Conservation (phyloP, 2,113 vertebrate species). For the Tychaedon coryphoeus region DNA sequence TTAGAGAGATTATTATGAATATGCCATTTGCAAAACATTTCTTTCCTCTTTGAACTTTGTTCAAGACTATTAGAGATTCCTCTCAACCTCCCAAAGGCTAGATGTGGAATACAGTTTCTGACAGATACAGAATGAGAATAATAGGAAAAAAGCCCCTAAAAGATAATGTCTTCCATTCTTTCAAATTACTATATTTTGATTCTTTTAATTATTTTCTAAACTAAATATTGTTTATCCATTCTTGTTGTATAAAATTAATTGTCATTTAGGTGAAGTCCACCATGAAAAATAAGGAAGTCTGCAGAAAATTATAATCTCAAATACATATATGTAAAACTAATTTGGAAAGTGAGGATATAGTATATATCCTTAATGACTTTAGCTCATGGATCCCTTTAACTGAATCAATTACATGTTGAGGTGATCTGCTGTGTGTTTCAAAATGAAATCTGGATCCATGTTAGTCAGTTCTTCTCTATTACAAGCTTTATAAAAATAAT, state of each 20-base stretch:
- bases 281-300: not conserved
- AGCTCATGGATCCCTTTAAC: not conserved
- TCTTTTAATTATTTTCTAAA: not conserved
- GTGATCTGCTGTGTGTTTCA: not conserved
- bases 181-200: not conserved
- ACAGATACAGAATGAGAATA: not conserved
- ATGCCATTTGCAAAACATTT: not conserved
- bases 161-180: not conserved
- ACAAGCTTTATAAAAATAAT: not conserved
- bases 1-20: not conserved
- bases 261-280: not conserved
- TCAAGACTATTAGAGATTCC: not conserved
- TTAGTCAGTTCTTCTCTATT: not conserved
- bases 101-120: not conserved
- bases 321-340: not conserved
- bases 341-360: not conserved
- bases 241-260: not conserved
- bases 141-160: accelerated
- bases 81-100: not conserved
- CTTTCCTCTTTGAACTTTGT: not conserved
- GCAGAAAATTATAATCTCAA: not conserved
- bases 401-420: not conserved
- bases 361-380: not conserved
- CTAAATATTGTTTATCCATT: not conserved
- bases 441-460: not conserved